Base-by-base conservation (phyloP, 2,888 invertebrate species). In the Asteroscopus sphinx region DNA sequence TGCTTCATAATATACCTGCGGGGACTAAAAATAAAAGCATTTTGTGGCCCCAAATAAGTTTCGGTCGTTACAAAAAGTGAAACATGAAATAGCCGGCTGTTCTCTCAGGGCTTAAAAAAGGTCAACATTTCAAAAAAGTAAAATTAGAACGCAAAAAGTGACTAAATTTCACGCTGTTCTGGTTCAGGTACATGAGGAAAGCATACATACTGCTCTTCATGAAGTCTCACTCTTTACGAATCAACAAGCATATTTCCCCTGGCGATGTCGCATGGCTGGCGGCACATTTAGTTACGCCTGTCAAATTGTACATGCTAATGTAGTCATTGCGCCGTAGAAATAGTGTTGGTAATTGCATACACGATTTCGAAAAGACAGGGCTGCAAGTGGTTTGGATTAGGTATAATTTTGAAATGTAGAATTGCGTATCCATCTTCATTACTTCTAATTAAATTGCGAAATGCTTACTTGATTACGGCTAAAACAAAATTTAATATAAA, bases 231-330 rank as follows among this genome's bases (percentile, higher is more conserved):
- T 75, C 71, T 70, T 68, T 55, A 54, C 39, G 48, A 72, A 73
- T 76, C 76, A 68, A 63, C 68, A 65, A 74, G 62, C 68, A 69
- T 74, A 79, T 79, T 80, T 80, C 80, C 80, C 79, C 48, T 55
- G 77, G 40, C 76, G 64, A 61, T 45, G 32, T 39, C 13, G 41
- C 54, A 54, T 45, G 48, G 63, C 61, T 68, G 45, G 48, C 15
- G 40, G 39, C 51, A 54, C 60, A 68, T 74, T 70, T 55, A 36
- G 67, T 57, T 65, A 58, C 32, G 15, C 44, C 49, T 44, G 64
- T 67, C 62, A 44, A 62, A 61, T 58, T 60, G 42, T 62, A 41
- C 64, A 70, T 36, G 45, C 59, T 58, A 67, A 62, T 68, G 36
- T 70, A 45, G n/a, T 48, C 61, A 40, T 45, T 76, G 39, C 15